Evolutionary conservation across 2,113 vertebrate genomes (phyloP), one percentile per base, ranked within the genome.

Genomic region (Platysteira castanea): DNA sequence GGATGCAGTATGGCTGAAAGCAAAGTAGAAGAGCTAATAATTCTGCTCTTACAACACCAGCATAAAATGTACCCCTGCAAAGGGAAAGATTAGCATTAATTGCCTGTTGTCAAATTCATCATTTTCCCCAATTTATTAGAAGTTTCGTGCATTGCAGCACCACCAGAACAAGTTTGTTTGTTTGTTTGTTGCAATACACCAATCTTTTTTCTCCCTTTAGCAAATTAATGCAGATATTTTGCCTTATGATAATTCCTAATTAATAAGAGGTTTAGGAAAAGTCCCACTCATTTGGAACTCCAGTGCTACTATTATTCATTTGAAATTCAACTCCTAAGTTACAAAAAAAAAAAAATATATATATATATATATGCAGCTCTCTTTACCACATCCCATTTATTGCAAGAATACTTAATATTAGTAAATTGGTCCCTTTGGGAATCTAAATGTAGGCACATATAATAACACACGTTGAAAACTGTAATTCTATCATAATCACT

Each of bases 401-500:
- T 77, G 64, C 49, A 95, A 97, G 96, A 87, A 96, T 87, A 92
- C 70, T 98, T 97, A 96, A 96, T 97, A 98, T 98, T 98, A 97
- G 96, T 93, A 98, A 98, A 98, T 98, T 98, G 97, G 98, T 98
- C 97, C 98, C 98, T 98, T 97, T 97, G 98, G 98, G 98, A 98
- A 97, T 98, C 96, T 96, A 96, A 97, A 98, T 95, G 96, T 96
- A 97, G 96, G 94, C 78, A 84, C 91, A 97, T 68, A 47, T 95
- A 98, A 97, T 94, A 96, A 94, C 87, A 87, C 91, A 94, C 13
- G 28, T 96, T 96, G 88, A 97, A 98, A 98, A 96, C 91, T 56
- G 54, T 97, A 97, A 96, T 98, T 98, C 97, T 97, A 89, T 97
- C 94, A 91, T 98, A 98, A 98, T 98, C 90, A 91, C 91, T 87